Evolutionary conservation across 2,113 vertebrate genomes (phyloP).

Genomic region (Embiotoca jacksoni): DNA sequence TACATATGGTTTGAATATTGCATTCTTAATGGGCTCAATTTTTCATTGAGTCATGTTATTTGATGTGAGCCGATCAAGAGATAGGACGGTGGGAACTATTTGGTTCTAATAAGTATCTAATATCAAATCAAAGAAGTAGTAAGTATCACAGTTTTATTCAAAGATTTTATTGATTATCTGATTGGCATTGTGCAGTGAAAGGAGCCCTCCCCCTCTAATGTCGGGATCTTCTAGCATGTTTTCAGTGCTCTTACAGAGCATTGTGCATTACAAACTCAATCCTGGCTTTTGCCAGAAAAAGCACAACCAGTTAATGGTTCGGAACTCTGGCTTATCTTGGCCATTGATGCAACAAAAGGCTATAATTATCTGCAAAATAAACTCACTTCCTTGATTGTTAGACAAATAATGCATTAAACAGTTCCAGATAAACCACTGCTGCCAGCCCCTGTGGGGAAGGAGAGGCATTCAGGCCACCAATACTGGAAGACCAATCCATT

Average conservation of each 20-base stretch:
- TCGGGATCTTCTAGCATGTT: conserved; percentile 36
- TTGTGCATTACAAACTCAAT: conserved; percentile 39
- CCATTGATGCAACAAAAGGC: conserved; percentile 81
- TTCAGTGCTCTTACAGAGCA: conserved; percentile 17
- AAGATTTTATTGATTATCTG: conserved; percentile 22
- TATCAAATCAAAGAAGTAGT: conserved; percentile 10
- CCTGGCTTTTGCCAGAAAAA: conserved; percentile 75
- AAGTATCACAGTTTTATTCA: background rate
- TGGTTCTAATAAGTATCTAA: conserved; percentile 1
- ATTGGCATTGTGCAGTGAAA: conserved; percentile 18
- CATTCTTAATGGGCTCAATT: conserved; percentile 51
- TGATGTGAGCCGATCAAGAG: conserved; percentile 44
- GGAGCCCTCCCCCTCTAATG: conserved; percentile 12
- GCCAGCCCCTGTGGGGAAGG: conserved; percentile 33
- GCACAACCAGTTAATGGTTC: conserved; percentile 77
- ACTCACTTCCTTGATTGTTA: conserved; percentile 79
- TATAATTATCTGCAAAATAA: conserved; percentile 83
- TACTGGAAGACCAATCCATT: conserved; percentile 49
- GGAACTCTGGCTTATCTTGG: conserved; percentile 80
- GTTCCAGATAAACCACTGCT: conserved; percentile 76
- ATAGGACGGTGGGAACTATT: conserved; percentile 44
- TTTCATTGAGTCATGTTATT: conserved; percentile 48
- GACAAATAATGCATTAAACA: conserved; percentile 82
- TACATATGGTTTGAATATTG: conserved; percentile 66
- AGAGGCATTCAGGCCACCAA: conserved; percentile 49